Base-by-base conservation (phyloP, 35 echinoderm and acorn worm species). In the Nesometra sesokonis region DNA sequence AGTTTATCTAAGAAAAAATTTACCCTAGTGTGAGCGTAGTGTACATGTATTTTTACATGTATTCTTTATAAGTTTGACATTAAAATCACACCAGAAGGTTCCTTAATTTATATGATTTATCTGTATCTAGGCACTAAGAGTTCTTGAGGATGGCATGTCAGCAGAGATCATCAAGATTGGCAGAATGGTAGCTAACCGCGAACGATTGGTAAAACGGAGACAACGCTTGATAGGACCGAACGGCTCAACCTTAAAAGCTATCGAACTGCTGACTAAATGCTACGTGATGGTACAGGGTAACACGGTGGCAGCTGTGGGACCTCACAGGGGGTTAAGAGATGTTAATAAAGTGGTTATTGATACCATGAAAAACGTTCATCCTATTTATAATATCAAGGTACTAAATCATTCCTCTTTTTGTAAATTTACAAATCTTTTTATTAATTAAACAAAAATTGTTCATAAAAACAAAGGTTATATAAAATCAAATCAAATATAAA, bases 331-430 rank as follows among this genome's bases (percentile, higher is more conserved):
- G 2, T 36, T 98, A 13, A 57, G 89, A 40, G 89, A 98, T 36
- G 92, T 94, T 83, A 76, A 89, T 38, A 93, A 98, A 79, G 94
- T 98, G 3, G 92, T 92, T 0, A 91, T 77, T 29, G 92, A 97
- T 76, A 94, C 92, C 34, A 91, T 98, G 87, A 91, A 94, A 36
- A 98, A 98, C 86, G 77, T 97, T 5, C 95, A 97, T 84, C 95
- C 95, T 77, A 90, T 97, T 23, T 97, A 97, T 78, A 97, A 97
- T 34, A 97, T 97, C n/a, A 97, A 97, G 95, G 95, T 93, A 85
- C 15, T 40, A 52, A 13, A 17, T 17, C 38, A 43, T 43, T 43
- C 38, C 15, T 15, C 15, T n/a, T n/a, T n/a, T n/a, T n/a, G n/a
- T n/a, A n/a, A n/a, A n/a, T n/a, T n/a, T n/a, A n/a, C n/a, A n/a